A percentile compares a stretch with the other conserved stretches of the same genome.
Evolutionary conservation across 2,797 vertebrate species (phyloP).

Genomic region (Lithobates sylvaticus): DNA sequence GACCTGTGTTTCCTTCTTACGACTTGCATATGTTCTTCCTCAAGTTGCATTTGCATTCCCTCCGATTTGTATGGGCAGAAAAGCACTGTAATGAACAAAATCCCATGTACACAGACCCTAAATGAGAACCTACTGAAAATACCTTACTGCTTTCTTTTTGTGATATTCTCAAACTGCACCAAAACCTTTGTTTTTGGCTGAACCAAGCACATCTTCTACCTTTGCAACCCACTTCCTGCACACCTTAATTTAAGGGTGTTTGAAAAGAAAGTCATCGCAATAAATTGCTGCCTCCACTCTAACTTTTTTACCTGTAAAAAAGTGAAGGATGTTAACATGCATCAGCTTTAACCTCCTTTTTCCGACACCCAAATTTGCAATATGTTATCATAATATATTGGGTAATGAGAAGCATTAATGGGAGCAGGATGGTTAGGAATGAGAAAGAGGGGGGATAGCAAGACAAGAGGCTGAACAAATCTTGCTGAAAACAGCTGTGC

Average conservation of each 20-base stretch:
- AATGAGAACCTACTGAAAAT: no score
- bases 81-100: no score
- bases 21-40: no score
- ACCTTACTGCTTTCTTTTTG: no score
- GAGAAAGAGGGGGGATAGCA: constrained; percentile 25
- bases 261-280: not conserved
- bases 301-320: constrained; percentile 27
- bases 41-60: no score
- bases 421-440: constrained; percentile 36
- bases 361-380: constrained; percentile 14
- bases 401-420: constrained; percentile 47
- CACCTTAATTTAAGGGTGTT: not conserved
- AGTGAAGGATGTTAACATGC: not conserved
- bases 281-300: not conserved
- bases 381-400: constrained; percentile 30
- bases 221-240: no score
- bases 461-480: constrained; percentile 52
- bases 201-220: no score
- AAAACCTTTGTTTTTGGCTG: no score
- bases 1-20: no score
- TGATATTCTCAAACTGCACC: no score
- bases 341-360: constrained; percentile 34
- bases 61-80: no score
- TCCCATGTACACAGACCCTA: no score
- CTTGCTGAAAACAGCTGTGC: constrained; percentile 54